Evolutionary conservation across 2,888 invertebrate genomes (phyloP).

Genomic region (Bombyx huttoni): DNA sequence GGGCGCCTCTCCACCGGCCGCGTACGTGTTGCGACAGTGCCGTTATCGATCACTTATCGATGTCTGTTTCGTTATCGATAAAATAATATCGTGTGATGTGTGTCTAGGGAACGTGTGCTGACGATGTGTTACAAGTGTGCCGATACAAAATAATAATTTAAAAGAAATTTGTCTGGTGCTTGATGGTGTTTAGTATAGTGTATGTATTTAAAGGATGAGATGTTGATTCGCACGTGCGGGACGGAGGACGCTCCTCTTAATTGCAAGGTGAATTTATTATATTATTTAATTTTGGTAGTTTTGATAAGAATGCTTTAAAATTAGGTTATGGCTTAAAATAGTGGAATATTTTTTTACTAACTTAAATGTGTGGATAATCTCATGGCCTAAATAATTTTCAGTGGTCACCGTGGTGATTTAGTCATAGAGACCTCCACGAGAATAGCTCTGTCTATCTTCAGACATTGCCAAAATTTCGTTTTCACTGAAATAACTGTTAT

Average conservation of each 20-base stretch:
- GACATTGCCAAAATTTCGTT: too few relatives aligned
- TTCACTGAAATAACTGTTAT: too few relatives aligned
- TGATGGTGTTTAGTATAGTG: conserved; percentile 8
- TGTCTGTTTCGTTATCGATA: background rate
- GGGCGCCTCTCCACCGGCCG: too few relatives aligned
- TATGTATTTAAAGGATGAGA: conserved; percentile 18
- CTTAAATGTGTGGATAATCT: too few relatives aligned
- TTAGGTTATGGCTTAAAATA: too few relatives aligned
- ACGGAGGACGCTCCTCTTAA: conserved; percentile 36
- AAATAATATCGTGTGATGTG: background rate
- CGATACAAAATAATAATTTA: too few relatives aligned
- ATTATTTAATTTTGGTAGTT: background rate
- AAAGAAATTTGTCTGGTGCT: background rate
- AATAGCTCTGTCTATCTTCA: too few relatives aligned
- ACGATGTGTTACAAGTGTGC: conserved; percentile 29
- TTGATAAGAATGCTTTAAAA: background rate
- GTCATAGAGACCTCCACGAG: too few relatives aligned
- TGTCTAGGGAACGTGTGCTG: conserved; percentile 4
- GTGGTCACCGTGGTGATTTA: too few relatives aligned
- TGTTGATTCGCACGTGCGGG: conserved; percentile 40
- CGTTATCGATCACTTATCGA: background rate
- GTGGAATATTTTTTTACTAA: too few relatives aligned
- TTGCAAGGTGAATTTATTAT: conserved; percentile 30
- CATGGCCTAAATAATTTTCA: too few relatives aligned
- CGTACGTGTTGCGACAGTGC: conserved; percentile 2